A percentile compares a stretch with the other conserved stretches of the same genome.
Conservation (phyloP, 2,113 vertebrate genomes). For the Haliaeetus leucogaster region DNA sequence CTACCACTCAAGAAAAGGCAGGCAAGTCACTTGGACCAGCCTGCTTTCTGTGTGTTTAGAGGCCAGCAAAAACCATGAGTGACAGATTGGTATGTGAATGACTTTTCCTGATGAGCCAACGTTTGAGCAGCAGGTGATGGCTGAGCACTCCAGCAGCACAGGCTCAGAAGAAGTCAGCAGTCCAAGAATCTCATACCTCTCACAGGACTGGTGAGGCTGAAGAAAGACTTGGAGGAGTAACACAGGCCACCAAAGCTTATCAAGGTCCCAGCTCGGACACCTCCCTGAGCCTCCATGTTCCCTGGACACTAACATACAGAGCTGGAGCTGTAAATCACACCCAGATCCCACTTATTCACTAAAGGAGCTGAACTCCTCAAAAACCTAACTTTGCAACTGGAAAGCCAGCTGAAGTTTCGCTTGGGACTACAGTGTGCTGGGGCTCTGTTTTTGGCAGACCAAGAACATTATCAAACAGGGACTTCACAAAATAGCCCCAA, state of each 20-base stretch:
- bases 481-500: not conserved
- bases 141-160: not conserved
- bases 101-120: not conserved
- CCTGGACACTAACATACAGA: not conserved
- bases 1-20: not conserved
- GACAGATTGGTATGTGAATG: fast-evolving
- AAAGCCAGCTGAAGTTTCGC: not conserved
- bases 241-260: not conserved
- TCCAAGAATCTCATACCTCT: not conserved
- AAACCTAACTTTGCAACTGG: not conserved
- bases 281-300: not conserved
- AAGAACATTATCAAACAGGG: not conserved
- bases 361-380: not conserved
- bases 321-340: not conserved
- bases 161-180: not conserved
- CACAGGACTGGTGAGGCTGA: not conserved
- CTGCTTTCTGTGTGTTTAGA: not conserved
- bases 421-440: too few relatives aligned
- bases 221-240: not conserved
- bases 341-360: not conserved
- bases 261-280: fast-evolving
- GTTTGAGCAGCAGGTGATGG: not conserved
- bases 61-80: not conserved
- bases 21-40: not conserved
- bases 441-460: not conserved